Conservation (phyloP, 2,888 invertebrate genomes). For the Zygogramma bicolorata region DNA sequence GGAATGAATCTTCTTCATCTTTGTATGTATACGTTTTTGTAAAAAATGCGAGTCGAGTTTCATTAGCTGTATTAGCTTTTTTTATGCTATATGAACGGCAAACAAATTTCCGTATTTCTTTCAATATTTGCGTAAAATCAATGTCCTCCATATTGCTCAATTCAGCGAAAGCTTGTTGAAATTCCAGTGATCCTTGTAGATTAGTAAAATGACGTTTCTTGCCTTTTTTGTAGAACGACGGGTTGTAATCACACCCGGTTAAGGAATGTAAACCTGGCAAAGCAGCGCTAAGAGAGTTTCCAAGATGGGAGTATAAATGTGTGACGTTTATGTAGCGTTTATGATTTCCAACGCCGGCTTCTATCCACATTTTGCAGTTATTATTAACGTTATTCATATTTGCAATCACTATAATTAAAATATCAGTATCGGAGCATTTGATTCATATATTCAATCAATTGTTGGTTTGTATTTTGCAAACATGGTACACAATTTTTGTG, state of each 20-base stretch:
- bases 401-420: too few relatives aligned
- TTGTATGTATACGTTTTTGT: not conserved
- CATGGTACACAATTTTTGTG: too few relatives aligned
- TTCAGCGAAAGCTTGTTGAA: conserved; percentile 6
- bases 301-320: too few relatives aligned
- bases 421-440: too few relatives aligned
- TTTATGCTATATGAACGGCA: not conserved
- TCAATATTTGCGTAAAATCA: not conserved
- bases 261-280: too few relatives aligned
- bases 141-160: not conserved
- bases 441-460: too few relatives aligned
- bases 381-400: too few relatives aligned
- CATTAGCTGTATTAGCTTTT: not conserved
- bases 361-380: too few relatives aligned
- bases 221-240: not conserved
- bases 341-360: too few relatives aligned
- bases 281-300: too few relatives aligned
- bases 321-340: too few relatives aligned
- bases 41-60: not conserved
- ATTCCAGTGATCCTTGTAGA: conserved; percentile 1
- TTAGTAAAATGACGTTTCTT: not conserved
- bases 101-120: not conserved
- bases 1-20: not conserved
- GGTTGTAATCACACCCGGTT: not conserved
- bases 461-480: too few relatives aligned